Percentiles rank a stretch among this genome's conserved stretches.
phyloP scores from a whole-genome alignment of 2,113 vertebrate species.

The Gymnobelideus leadbeateri region DNA sequence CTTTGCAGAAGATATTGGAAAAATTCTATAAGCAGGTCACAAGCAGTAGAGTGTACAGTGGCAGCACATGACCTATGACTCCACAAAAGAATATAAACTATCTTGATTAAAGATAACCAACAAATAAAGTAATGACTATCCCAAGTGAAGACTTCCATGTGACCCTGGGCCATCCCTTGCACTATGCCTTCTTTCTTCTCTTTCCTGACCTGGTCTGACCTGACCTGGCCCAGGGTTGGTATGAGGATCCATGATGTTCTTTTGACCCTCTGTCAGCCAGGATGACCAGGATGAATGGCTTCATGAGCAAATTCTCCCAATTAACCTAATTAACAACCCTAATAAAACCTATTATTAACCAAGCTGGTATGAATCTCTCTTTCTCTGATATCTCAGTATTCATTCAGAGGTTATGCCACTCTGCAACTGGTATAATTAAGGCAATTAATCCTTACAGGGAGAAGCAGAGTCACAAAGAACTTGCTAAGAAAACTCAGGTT shows the following conservation, averaged over 20 bases:
- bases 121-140: too few relatives aligned
- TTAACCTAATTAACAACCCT: background rate
- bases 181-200: background rate
- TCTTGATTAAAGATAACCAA: too few relatives aligned
- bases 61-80: too few relatives aligned
- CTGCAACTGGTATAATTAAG: background rate
- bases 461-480: background rate
- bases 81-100: too few relatives aligned
- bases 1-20: too few relatives aligned
- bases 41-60: too few relatives aligned
- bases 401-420: background rate
- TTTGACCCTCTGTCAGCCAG: background rate
- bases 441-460: background rate
- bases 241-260: background rate
- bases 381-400: background rate
- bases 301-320: background rate
- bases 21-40: too few relatives aligned
- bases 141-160: too few relatives aligned
- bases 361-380: background rate
- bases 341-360: background rate
- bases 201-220: too few relatives aligned
- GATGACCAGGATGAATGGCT: background rate
- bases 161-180: background rate
- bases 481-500: background rate
- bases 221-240: background rate